Conservation (phyloP, 2,113 vertebrate genomes). For the Mungos mungo region DNA sequence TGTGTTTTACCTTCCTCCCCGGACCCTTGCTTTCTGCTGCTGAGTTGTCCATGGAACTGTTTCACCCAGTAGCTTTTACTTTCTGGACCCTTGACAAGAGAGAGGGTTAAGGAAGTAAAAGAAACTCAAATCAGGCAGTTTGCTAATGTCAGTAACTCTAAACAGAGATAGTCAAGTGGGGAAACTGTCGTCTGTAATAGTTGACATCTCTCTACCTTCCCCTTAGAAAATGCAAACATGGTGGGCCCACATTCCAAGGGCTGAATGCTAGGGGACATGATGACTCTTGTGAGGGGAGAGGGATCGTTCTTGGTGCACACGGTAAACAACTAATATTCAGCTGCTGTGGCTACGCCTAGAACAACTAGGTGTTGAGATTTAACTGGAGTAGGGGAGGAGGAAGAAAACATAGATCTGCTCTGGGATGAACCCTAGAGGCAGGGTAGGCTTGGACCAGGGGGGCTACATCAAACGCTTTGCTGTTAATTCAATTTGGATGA, state of each 20-base stretch:
- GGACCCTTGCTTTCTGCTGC: background rate
- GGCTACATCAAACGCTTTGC: constrained; percentile 23
- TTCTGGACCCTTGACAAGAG: constrained; percentile 23
- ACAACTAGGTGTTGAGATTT: background rate
- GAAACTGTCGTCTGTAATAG: background rate
- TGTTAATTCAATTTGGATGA: constrained; percentile 54
- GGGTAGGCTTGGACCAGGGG: background rate
- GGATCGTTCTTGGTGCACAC: background rate
- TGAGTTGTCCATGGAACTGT: background rate
- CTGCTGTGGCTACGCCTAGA: constrained; percentile 26
- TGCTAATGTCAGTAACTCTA: constrained; percentile 26
- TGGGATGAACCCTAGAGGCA: constrained; percentile 19
- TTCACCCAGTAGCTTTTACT: background rate
- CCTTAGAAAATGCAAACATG: background rate
- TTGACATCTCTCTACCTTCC: constrained; percentile 29
- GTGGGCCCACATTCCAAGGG: background rate
- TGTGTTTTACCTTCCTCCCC: background rate
- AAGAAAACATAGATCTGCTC: background rate
- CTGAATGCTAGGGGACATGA: background rate
- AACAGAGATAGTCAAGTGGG: constrained; percentile 6
- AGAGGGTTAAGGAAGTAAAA: constrained; percentile 39
- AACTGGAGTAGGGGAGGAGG: background rate
- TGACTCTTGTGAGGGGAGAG: background rate
- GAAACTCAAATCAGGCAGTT: constrained; percentile 29
- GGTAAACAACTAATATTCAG: background rate